A percentile compares a stretch with the other conserved stretches of the same genome.
Evolutionary conservation across 2,888 invertebrate genomes (phyloP).

Genomic region (Cloeon dipterum): DNA sequence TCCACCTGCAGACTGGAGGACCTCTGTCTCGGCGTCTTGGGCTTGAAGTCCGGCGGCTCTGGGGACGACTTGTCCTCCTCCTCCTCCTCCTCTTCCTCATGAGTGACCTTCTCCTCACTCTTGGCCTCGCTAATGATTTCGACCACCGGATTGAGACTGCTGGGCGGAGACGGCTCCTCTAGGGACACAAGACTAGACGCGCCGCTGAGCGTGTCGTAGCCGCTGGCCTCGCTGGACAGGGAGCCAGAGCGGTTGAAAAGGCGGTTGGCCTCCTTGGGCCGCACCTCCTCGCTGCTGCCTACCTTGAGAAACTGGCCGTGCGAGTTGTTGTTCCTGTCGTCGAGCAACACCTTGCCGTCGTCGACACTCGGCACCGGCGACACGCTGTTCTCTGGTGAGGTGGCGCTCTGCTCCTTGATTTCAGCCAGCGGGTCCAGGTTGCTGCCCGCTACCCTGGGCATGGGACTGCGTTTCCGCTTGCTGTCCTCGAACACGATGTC

Average conservation of each 20-base stretch:
- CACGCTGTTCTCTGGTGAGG: not conserved
- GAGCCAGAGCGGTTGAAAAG: conserved; percentile 9
- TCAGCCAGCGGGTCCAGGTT: not conserved
- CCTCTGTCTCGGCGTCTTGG: too few relatives aligned
- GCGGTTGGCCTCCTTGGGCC: too few relatives aligned
- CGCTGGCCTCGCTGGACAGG: conserved; percentile 10
- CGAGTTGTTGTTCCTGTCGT: not conserved
- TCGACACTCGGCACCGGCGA: not conserved
- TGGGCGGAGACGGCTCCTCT: conserved; percentile 12
- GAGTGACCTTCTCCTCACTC: conserved; percentile 4
- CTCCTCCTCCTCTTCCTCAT: not conserved
- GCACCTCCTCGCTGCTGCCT: not conserved
- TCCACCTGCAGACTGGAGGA: not conserved
- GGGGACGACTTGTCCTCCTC: not conserved
- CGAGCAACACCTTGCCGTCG: not conserved
- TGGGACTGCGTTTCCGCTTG: not conserved
- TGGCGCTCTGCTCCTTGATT: not conserved
- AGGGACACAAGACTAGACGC: conserved; percentile 15
- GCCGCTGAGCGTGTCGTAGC: conserved; percentile 15
- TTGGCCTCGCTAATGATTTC: conserved; percentile 8
- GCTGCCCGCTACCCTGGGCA: too few relatives aligned
- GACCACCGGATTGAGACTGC: conserved; percentile 12
- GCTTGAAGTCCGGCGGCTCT: conserved; percentile 12
- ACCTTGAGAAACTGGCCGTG: not conserved
- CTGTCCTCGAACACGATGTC: conserved; percentile 16